Evolutionary conservation across 2,113 vertebrate species (phyloP), one percentile per base, ranked within the genome.

Genomic region (Eublepharis macularius): DNA sequence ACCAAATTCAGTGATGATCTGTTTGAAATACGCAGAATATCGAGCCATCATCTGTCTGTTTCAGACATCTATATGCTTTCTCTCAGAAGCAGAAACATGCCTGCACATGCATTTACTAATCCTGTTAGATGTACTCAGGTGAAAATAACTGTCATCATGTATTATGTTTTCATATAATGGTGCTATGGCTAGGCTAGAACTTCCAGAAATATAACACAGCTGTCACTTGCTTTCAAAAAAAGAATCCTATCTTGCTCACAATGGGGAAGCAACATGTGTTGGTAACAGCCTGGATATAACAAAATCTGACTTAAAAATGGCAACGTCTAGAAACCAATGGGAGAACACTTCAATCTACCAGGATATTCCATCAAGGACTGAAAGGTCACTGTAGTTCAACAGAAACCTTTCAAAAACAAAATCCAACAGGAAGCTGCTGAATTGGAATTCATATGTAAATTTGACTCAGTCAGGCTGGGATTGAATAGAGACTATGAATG

Each of bases 51-150:
- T 47, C 41, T 66, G 10, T 74, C 39, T 63, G 14, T 51, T 65
- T 36, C 2, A 76, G 60, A n/a, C 21, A n/a, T 65, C 6, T 76
- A 54, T 21, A 86, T 32, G 21, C 16, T 17, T 88, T 60, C 39
- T 78, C 34, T 66, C 76, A 70, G 60, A 34, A 2, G 13, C 82
- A 76, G 88, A 87, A 68, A 85, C 66, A 36, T 74, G 36, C 16
- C 39, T 26, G 45, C 16, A 26, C 39, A 13, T 63, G 32, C 4
- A 89, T 68, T 80, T 57, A 78, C 24, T 72, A 82, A 79, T 4
- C 29, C n/a, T 36, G 14, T 78, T 47, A 87, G 80, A 70, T 83
- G 63, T 65, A 63, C 75, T 57, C 83, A 78, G 85, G 75, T 75
- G 69, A 13, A 43, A 83, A 41, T 72, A 43, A 65, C 41, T 49